Conservation (phyloP, 2,113 vertebrate genomes). For the Xyrauchen texanus region DNA sequence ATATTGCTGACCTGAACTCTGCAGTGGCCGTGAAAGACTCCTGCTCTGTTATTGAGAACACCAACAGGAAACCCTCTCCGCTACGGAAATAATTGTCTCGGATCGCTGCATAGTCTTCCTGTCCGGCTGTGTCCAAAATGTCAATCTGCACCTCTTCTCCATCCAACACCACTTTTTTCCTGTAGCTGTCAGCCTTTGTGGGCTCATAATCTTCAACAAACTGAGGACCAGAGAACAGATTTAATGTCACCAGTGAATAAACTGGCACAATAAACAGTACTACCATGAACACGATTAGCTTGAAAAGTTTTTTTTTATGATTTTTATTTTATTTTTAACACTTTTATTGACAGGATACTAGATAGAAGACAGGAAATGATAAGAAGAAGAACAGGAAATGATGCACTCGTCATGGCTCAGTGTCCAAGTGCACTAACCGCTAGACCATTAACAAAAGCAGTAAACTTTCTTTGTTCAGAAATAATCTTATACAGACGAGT, state of each 20-base stretch:
- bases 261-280: too few relatives aligned
- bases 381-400: background rate
- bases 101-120: conserved; percentile 55
- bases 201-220: conserved; percentile 59
- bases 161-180: conserved; percentile 57
- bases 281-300: too few relatives aligned
- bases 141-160: conserved; percentile 58
- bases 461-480: too few relatives aligned
- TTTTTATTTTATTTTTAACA: background rate
- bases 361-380: too few relatives aligned
- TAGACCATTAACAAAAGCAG: too few relatives aligned
- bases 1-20: conserved; percentile 52
- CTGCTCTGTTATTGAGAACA: conserved; percentile 55
- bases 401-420: too few relatives aligned
- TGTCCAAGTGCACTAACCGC: too few relatives aligned
- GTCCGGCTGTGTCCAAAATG: conserved; percentile 55
- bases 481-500: too few relatives aligned
- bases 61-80: conserved; percentile 55
- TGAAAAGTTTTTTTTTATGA: too few relatives aligned
- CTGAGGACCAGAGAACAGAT: conserved; percentile 10
- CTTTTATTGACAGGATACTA: too few relatives aligned
- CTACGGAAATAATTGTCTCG: conserved; percentile 59
- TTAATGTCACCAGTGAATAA: background rate
- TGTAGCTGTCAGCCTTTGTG: conserved; percentile 57
- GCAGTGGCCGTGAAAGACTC: conserved; percentile 55